Conservation (phyloP, 2,888 invertebrate species). For the Miltochrista miniata region DNA sequence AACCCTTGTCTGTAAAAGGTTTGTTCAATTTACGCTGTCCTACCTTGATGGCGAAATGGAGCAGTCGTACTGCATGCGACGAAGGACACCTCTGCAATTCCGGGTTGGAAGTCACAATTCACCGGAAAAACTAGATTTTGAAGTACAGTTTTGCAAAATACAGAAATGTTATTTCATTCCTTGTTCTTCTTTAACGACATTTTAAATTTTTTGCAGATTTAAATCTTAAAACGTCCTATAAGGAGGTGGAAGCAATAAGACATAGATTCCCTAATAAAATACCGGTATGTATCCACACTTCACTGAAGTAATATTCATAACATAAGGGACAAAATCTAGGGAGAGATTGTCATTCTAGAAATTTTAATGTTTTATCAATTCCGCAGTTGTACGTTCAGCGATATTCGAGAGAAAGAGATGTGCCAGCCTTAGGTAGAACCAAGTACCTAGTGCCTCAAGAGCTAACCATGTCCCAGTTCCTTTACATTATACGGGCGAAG, state of each 20-base stretch:
- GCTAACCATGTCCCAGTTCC: constrained; percentile 93
- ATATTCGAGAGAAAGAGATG: constrained; percentile 88
- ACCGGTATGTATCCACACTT: constrained; percentile 91
- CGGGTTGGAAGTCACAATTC: no score
- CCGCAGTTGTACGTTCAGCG: constrained; percentile 90
- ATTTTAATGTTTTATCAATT: not conserved
- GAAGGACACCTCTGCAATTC: no score
- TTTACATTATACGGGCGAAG: constrained; percentile 87
- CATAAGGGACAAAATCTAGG: no score
- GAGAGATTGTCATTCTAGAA: no score
- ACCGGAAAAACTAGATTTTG: no score
- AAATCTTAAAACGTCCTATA: constrained; percentile 48
- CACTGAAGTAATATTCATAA: no score
- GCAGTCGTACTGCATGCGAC: no score
- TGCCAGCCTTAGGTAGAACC: constrained; percentile 90
- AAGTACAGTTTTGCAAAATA: not conserved
- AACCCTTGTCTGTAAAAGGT: no score
- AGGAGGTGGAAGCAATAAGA: constrained; percentile 89
- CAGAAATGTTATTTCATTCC: not conserved
- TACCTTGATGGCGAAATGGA: no score
- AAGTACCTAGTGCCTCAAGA: constrained; percentile 95
- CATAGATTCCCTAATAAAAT: constrained; percentile 91
- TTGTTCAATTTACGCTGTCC: no score
- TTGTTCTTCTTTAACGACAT: no score
- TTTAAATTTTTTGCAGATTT: constrained; percentile 51